Evolutionary conservation across 2,888 invertebrate genomes (phyloP), one percentile per base, ranked within the genome.

Genomic region (Notodonta dromedarius): DNA sequence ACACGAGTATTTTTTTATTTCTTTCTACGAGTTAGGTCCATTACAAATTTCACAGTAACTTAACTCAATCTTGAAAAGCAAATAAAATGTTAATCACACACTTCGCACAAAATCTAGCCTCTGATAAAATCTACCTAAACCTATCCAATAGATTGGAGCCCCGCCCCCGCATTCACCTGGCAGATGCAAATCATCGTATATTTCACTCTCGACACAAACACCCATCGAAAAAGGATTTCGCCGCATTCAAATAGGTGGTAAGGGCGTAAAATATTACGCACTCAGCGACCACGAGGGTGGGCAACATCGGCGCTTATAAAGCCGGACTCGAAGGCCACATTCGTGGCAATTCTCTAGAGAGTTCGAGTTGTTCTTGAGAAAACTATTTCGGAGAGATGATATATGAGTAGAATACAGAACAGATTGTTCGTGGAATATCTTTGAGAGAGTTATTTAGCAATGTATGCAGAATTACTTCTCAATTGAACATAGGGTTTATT

Each of bases 191-290:
- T 13, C 32, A 52, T 52, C 52, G 1, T 16, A 52, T 32, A 52
- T 32, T 32, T 35, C 52, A 12, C 52, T 50, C 32, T 16, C 52
- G 32, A 52, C 52, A 52, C 52, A 52, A 52, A 52, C 11, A 11
- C 32, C 32, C 32, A 52, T 52, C 16, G 52, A 52, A 52, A 52
- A 52, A 52, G 24, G 32, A 32, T 24, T 50, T 50, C 16, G 35
- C 16, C 50, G 9, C 16, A 50, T 50, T 50, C 50, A 16, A 14
- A 50, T 16, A 16, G 16, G 16, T 11, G 50, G 50, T 50, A 16
- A 16, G n/a, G 50, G 50, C 12, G 16, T 50, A 50, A 50, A 50
- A 50, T 50, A 50, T 50, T 9, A 8, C 16, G 11, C 50, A 9
- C 16, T 50, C 50, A 50, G 16, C 16, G 50, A 16, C 50, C 50